Evolutionary conservation across 2,888 invertebrate genomes (phyloP), one percentile per base, ranked within the genome.

Genomic region (Empis stercorea): DNA sequence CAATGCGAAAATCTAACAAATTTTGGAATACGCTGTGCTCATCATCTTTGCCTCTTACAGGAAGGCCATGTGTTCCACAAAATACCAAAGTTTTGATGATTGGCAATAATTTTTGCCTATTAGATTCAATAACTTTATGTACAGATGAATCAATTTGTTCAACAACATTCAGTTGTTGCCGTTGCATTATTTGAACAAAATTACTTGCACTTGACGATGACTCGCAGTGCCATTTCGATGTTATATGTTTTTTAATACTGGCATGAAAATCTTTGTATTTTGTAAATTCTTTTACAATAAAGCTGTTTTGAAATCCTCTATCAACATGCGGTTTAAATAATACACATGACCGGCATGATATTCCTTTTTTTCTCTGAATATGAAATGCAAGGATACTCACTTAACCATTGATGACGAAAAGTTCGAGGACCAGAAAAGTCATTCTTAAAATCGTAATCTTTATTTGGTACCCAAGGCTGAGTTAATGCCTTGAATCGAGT

Each of bases 221-320:
- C 38, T 48, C 44, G 48, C 50, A 50, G 48, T 62, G 59, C 49
- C 52, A 53, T 44, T 58, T 44, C 27, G 49, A 53, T 41, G 14
- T 20, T 10, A 48, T 45, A 48, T 60, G 57, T 17, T 52, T 53
- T 55, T 52, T 50, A 43, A 51, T 56, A 36, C 50, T 20, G 44
- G 58, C 55, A 47, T 56, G 57, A 36, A 60, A 50, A 50, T 57
- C 47, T 51, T 59, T 57, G 49, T 55, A 59, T 38, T 54, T 52
- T 39, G 39, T 50, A 46, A 54, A 59, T 50, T 56, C 50, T 45
- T 51, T 54, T 42, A 57, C 48, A 43, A 57, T 56, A 48, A 61
- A 57, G 51, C 54, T 54, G 37, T 57, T 55, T 45, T 54, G 54
- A 46, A 56, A 49, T 16, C 57, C 57, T 52, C 51, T 55, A 20